Conservation (phyloP, 2,888 invertebrate species). For the Liposcelis brunnea region DNA sequence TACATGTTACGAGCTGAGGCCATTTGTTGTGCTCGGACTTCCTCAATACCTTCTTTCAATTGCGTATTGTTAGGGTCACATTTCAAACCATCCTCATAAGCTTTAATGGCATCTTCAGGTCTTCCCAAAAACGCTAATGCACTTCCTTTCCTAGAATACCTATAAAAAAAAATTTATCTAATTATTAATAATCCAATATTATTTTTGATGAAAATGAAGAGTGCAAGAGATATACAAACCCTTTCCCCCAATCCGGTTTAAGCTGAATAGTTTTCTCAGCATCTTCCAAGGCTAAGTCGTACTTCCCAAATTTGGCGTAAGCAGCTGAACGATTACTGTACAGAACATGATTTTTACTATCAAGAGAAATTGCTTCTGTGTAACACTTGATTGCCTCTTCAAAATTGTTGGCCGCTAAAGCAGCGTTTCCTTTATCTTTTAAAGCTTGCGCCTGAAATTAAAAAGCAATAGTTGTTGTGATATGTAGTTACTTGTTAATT, state of each 20-base stretch:
- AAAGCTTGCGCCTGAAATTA: slow-evolving; percentile 52
- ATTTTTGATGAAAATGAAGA: too few relatives aligned
- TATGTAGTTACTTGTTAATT: too few relatives aligned
- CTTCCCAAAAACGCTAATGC: slow-evolving; percentile 62
- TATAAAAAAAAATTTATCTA: slow-evolving; percentile 22
- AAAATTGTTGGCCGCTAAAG: slow-evolving; percentile 56
- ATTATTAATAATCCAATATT: neutral
- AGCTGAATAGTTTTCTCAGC: slow-evolving; percentile 66
- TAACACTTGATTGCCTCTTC: slow-evolving; percentile 66
- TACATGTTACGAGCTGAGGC: too few relatives aligned
- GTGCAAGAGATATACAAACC: slow-evolving; percentile 21
- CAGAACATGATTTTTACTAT: slow-evolving; percentile 68
- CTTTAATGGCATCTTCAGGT: slow-evolving; percentile 53
- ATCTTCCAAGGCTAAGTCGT: slow-evolving; percentile 58
- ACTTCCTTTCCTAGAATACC: slow-evolving; percentile 74
- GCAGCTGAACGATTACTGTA: slow-evolving; percentile 87
- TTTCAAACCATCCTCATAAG: slow-evolving; percentile 56
- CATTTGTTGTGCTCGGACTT: slow-evolving; percentile 31
- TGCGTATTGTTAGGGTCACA: slow-evolving; percentile 57
- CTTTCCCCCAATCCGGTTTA: slow-evolving; percentile 75
- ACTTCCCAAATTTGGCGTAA: slow-evolving; percentile 62
- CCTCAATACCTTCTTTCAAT: slow-evolving; percentile 45
- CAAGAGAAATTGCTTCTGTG: slow-evolving; percentile 62
- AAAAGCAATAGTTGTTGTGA: neutral
- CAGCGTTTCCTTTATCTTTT: slow-evolving; percentile 77